Percentiles rank a stretch among this genome's conserved stretches.
These are phyloP conservation scores for Benthosema pterotum DNA, from an alignment of 2,797 vertebrate genomes.

Conservation along the genomic window DNA sequence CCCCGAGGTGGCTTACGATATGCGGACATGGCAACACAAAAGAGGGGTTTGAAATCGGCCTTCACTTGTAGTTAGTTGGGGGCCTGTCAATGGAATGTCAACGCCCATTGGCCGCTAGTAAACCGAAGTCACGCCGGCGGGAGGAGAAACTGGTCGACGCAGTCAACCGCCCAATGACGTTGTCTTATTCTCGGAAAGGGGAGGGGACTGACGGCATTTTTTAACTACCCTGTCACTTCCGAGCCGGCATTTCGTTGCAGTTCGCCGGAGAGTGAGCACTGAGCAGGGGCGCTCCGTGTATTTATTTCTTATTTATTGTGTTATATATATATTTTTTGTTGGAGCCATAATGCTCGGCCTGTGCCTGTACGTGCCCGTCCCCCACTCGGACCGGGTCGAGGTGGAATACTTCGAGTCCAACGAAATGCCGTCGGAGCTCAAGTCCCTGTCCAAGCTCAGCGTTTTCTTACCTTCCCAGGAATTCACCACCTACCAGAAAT, in stretches of 20 bases:
- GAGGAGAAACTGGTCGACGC: neutral
- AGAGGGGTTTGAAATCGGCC: too few species aligned
- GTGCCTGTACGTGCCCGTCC: slow-evolving; percentile 88
- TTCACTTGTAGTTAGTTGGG: too few species aligned
- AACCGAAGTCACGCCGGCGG: neutral
- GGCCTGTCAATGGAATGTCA: slow-evolving; percentile 43
- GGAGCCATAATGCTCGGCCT: slow-evolving; percentile 84
- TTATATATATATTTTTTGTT: slow-evolving; percentile 24
- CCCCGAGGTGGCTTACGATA: too few species aligned
- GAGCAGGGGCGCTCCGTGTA: neutral
- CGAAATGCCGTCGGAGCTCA: slow-evolving; percentile 88
- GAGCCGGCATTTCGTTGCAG: slow-evolving; percentile 61
- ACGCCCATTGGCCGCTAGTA: slow-evolving; percentile 53
- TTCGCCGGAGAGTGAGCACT: rapidly evolving
- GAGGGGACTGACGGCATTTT: slow-evolving; percentile 30
- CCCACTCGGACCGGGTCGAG: slow-evolving; percentile 83
- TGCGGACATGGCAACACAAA: too few species aligned
- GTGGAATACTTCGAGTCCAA: slow-evolving; percentile 95
- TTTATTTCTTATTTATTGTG: slow-evolving; percentile 78
- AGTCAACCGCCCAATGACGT: slow-evolving; percentile 52
- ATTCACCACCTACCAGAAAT: slow-evolving; percentile 88
- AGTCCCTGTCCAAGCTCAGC: slow-evolving; percentile 87
- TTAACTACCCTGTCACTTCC: slow-evolving; percentile 34
- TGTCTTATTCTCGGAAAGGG: slow-evolving; percentile 30
- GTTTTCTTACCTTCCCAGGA: slow-evolving; percentile 92